Conservation (phyloP, 2,888 invertebrate species). For the Brassicogethes aeneus region DNA sequence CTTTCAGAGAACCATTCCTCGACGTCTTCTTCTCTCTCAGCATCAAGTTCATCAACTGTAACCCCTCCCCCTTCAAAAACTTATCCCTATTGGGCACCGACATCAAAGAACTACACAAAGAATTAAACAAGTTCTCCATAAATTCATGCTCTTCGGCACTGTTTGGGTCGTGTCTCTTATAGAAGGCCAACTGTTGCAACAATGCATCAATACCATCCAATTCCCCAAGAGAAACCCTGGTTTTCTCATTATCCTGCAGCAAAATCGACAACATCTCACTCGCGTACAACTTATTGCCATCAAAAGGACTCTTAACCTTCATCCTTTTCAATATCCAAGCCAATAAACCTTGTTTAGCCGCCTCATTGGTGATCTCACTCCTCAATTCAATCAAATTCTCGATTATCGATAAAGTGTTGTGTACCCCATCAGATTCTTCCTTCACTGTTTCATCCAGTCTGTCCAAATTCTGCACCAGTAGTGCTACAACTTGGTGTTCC, state of each 20-base stretch:
- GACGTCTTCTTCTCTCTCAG: slow-evolving; percentile 94
- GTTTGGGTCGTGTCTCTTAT: slow-evolving; percentile 88
- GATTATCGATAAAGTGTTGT: slow-evolving; percentile 79
- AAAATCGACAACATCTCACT: slow-evolving; percentile 95
- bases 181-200: slow-evolving; percentile 88
- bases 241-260: slow-evolving; percentile 81
- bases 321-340: slow-evolving; percentile 88
- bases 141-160: slow-evolving; percentile 92
- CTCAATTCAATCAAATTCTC: slow-evolving; percentile 93
- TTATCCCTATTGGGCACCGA: slow-evolving; percentile 78
- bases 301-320: slow-evolving; percentile 81
- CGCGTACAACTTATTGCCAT: slow-evolving; percentile 89
- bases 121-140: slow-evolving; percentile 97
- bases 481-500: slow-evolving; percentile 75
- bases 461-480: slow-evolving; percentile 87
- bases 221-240: slow-evolving; percentile 75
- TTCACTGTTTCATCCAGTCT: slow-evolving; percentile 87
- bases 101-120: slow-evolving; percentile 87
- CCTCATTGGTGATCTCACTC: slow-evolving; percentile 73
- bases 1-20: slow-evolving; percentile 91
- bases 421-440: slow-evolving; percentile 93
- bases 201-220: slow-evolving; percentile 93
- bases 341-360: slow-evolving; percentile 83
- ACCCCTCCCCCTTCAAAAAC: slow-evolving; percentile 92
- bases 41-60: slow-evolving; percentile 99